phyloP scores from a whole-genome alignment of 2,797 vertebrate genomes.

The Mormyrops boulengeri region DNA sequence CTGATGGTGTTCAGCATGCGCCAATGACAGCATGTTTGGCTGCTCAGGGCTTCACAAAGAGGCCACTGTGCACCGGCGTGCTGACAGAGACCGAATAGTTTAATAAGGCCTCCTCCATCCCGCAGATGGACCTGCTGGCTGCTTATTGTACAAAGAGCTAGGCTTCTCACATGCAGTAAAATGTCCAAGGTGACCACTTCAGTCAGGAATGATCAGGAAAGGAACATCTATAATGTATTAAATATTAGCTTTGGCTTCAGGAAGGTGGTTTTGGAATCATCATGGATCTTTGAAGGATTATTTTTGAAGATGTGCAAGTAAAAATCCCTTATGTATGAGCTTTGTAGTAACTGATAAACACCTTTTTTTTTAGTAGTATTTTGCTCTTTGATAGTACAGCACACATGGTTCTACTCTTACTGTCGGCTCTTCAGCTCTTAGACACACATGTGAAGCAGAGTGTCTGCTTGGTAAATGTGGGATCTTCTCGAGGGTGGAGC shows the following conservation, averaged over 20 bases:
- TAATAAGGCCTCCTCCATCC: slow-evolving; percentile 32
- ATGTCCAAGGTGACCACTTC: background rate
- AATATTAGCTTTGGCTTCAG: background rate
- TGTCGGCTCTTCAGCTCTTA: background rate
- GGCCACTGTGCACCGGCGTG: slow-evolving; percentile 49
- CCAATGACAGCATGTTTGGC: slow-evolving; percentile 46
- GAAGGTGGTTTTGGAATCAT: background rate
- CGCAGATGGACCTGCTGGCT: background rate
- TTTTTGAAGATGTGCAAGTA: background rate
- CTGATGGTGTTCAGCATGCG: slow-evolving; percentile 25
- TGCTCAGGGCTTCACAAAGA: slow-evolving; percentile 54
- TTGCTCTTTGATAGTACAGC: background rate
- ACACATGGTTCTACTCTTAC: background rate
- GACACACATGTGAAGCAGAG: background rate
- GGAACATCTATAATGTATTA: slow-evolving; percentile 5
- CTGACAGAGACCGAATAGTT: slow-evolving; percentile 39
- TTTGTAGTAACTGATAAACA: background rate
- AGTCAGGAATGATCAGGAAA: background rate
- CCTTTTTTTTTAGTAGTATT: background rate
- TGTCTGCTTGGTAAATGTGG: background rate
- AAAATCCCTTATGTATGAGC: background rate
- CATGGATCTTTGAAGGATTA: background rate
- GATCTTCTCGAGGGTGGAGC: background rate
- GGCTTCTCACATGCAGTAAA: background rate
- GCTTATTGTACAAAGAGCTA: background rate